Evolutionary conservation across 2,113 vertebrate genomes (phyloP), one percentile per base, ranked within the genome.

Genomic region (Prunella fulvescens): DNA sequence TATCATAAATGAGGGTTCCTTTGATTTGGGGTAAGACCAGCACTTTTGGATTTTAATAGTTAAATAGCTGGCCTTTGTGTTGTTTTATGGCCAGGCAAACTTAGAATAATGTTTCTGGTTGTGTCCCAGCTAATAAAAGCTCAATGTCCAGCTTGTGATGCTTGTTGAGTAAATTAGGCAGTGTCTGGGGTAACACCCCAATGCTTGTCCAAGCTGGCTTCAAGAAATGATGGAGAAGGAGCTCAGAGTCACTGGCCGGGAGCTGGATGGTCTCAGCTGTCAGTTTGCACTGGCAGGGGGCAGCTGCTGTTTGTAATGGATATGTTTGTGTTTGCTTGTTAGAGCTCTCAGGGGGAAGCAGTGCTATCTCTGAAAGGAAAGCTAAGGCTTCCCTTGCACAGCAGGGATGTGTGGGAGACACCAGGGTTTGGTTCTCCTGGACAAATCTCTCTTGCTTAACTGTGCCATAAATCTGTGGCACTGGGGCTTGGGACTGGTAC

Each of bases 1-100:
- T 87, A 2, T 7, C 5, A 0, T 0, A 18, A 73, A 12, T 18
- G 28, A 3, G 10, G 26, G 12, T 2, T 2, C 37, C 24, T 69
- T 60, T 69, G 40, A 17, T 81, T 44, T 40, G 31, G 37, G 28
- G 8, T 80, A 40, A 44, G 67, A 28, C 0, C 1, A 37, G 17
- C 42, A 19, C 40, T 71, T 89, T 66, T 47, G 60, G 20, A 29
- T 18, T 76, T 61, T 31, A 33, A 5, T 37, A 19, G 19, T 67
- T 74, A 54, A 56, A 74, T 23, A 37, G 11, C 6, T 64, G 78
- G 16, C 13, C 6, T 79, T 89, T 65, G 45, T 26, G 11, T 33
- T 81, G 9, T 8, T 72, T 44, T 67, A 1, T 25, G 33, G 35
- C 42, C 61, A 54, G 3, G n/a, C n/a, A 53, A 53, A 50, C 50